Conservation (phyloP, 2,888 invertebrate species). For the Mongoloraphidia duomilia region DNA sequence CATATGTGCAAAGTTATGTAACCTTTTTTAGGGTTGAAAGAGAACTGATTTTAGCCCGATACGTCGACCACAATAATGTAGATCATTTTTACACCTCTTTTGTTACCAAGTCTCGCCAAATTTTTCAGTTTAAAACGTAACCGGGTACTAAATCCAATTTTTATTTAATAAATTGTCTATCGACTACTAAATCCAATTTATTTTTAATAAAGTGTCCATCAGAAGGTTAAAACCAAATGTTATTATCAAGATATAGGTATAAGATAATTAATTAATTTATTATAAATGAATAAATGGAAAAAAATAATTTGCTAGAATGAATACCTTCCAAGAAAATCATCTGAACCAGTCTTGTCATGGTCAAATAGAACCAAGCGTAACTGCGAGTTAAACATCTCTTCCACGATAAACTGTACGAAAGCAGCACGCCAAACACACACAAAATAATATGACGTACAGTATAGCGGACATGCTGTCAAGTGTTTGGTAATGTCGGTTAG, state of each 20-base stretch:
- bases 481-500: constrained; percentile 2
- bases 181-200: background rate
- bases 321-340: constrained; percentile 85
- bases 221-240: too few species aligned
- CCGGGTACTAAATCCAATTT: too few species aligned
- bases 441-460: constrained; percentile 19
- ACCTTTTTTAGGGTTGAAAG: too few species aligned
- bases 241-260: too few species aligned
- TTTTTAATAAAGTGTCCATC: background rate
- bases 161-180: too few species aligned
- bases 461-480: constrained; percentile 16
- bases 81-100: too few species aligned
- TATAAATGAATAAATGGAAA: background rate
- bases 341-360: constrained; percentile 82
- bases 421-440: constrained; percentile 12
- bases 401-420: constrained; percentile 41
- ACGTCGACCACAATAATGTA: too few species aligned
- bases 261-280: constrained; percentile 2
- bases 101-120: too few species aligned
- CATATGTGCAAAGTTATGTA: too few species aligned
- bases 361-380: constrained; percentile 65
- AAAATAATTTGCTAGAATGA: constrained; percentile 1
- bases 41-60: too few species aligned
- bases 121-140: too few species aligned
- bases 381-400: constrained; percentile 35